phyloP scores from a whole-genome alignment of 2,113 vertebrate species.

The Mustelus asterias region DNA sequence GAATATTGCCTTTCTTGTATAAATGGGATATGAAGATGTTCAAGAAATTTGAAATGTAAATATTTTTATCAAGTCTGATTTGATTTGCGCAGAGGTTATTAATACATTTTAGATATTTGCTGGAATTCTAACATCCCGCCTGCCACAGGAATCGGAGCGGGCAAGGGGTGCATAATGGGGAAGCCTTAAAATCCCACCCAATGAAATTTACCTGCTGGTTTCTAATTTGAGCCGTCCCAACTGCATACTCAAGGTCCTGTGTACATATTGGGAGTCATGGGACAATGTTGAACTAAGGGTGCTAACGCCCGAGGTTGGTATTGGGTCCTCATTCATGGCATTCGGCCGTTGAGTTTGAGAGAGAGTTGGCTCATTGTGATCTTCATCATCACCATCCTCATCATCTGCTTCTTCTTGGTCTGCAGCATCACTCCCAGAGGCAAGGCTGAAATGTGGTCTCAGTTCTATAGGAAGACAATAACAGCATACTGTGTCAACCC shows the following conservation, averaged over 20 bases:
- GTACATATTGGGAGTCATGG: conserved; percentile 73
- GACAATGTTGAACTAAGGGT: conserved; percentile 93
- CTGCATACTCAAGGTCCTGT: conserved; percentile 78
- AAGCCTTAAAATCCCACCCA: no score
- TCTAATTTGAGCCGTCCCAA: conserved; percentile 89
- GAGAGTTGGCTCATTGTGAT: conserved; percentile 52
- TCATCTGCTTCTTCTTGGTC: conserved; percentile 86
- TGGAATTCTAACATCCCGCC: no score
- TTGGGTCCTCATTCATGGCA: conserved; percentile 71
- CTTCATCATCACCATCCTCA: conserved; percentile 57
- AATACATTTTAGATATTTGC: neutral
- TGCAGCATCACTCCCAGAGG: conserved; percentile 88
- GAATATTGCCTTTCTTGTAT: neutral
- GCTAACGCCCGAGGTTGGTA: conserved; percentile 93
- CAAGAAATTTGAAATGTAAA: neutral
- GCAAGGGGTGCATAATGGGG: no score
- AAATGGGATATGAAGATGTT: neutral
- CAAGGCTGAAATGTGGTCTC: conserved; percentile 88
- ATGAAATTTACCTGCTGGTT: conserved; percentile 72
- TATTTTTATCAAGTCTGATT: neutral
- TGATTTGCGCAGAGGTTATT: neutral
- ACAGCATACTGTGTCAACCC: neutral
- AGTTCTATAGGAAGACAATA: conserved; percentile 62
- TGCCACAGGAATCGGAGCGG: no score
- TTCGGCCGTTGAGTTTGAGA: conserved; percentile 52